Percentiles rank a stretch among this genome's conserved stretches.
These are phyloP conservation scores for Iselma pallidipennis DNA, from an alignment of 2,888 invertebrate genomes.

Conservation along the genomic window DNA sequence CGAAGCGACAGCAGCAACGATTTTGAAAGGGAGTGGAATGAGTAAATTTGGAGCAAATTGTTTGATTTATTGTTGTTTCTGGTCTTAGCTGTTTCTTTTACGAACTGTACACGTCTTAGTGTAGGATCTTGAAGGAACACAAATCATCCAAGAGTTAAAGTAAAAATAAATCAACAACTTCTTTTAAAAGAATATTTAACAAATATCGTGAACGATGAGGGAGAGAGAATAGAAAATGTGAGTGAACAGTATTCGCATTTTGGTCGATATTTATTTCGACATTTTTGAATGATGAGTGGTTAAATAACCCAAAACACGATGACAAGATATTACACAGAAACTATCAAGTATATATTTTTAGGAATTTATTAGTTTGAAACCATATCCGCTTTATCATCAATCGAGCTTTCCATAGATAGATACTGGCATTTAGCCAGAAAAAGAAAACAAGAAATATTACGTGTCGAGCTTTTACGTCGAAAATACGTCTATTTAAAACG, in stretches of 20 bases:
- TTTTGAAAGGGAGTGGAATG: slow-evolving; percentile 32
- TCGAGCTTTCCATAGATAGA: background rate
- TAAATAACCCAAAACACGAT: background rate
- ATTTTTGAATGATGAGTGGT: background rate
- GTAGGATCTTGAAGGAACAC: slow-evolving; percentile 28
- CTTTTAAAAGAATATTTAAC: background rate
- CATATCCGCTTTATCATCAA: too few species aligned
- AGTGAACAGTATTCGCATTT: too few species aligned
- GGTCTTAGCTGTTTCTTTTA: slow-evolving; percentile 37
- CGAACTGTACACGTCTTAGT: slow-evolving; percentile 34
- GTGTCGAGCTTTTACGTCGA: background rate
- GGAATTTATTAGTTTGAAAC: background rate
- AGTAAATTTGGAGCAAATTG: slow-evolving; percentile 46
- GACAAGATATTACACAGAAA: background rate
- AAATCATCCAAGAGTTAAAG: slow-evolving; percentile 26
- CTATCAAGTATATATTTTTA: background rate
- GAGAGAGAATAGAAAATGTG: too few species aligned
- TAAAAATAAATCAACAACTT: slow-evolving; percentile 6
- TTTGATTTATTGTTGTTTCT: slow-evolving; percentile 46
- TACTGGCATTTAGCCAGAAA: slow-evolving; percentile 1
- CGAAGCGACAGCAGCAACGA: slow-evolving; percentile 40
- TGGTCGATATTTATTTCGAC: background rate
- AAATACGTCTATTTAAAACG: background rate
- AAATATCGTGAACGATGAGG: too few species aligned
- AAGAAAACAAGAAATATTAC: background rate